Evolutionary conservation across 2,888 invertebrate genomes (phyloP).

Genomic region (Dasysyrphus tricinctus): DNA sequence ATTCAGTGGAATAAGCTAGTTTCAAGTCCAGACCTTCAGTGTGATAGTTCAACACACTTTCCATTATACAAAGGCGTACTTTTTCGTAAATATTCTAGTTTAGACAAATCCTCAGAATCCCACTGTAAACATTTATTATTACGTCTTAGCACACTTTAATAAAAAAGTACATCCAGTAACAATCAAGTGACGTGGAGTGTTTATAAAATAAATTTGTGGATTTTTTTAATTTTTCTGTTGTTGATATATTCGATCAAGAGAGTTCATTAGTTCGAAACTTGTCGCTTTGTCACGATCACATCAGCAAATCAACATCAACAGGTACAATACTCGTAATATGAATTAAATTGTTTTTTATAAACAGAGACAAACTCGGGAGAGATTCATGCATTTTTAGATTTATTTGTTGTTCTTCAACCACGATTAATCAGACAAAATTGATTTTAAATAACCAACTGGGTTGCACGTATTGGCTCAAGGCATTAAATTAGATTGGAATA

Average conservation of each 20-base stretch:
- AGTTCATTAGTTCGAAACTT: neutral
- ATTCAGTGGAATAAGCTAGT: too few relatives aligned
- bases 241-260: neutral
- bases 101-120: too few relatives aligned
- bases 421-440: neutral
- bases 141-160: too few relatives aligned
- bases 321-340: neutral
- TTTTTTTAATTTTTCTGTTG: slow-evolving; percentile 5
- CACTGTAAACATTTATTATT: too few relatives aligned
- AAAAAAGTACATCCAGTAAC: neutral
- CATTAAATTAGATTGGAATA: too few relatives aligned
- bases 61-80: too few relatives aligned
- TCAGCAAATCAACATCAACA: neutral
- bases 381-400: neutral
- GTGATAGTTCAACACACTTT: too few relatives aligned
- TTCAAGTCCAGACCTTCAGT: too few relatives aligned
- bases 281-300: neutral
- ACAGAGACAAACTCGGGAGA: neutral
- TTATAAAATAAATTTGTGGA: neutral
- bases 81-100: too few relatives aligned
- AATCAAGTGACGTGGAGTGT: neutral
- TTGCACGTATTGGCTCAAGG: neutral
- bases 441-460: neutral
- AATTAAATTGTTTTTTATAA: neutral
- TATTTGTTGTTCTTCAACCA: neutral